Base-by-base conservation (phyloP, 2,888 invertebrate genomes). In the Dyspetes luteomarginatus region DNA sequence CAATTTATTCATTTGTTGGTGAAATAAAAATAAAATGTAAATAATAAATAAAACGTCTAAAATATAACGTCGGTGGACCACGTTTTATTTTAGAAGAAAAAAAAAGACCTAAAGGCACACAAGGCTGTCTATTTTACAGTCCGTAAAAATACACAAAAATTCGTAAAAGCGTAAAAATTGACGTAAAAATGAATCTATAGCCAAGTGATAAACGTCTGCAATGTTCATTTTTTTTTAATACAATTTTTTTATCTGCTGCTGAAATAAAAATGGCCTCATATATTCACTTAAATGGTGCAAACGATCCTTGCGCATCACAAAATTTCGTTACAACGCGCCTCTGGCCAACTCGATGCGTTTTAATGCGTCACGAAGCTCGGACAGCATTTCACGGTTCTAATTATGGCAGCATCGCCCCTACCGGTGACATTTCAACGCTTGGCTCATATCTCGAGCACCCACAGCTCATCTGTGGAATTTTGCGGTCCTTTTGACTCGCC, bases 341-440 rank as follows among this genome's bases (percentile, higher is more conserved):
- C 60, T 30, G 28, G 62, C 41, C 30, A 80, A 60, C 62, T 80
- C 67, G 45, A 72, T 45, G 72, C 52, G 80, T 67, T 80, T 80
- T 80, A 80, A 80, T 80, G 76, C 71, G 76, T 60, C 71, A 45
- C 71, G 81, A 81, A 73, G 50, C 75, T 65, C 72, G 76, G 71
- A 82, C 78, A 73, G 75, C 74, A 87, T 89, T 90, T 89, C 89
- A 90, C 89, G 87, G 87, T 86, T 88, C 87, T 87, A 89, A 89
- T 90, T 86, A 87, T 84, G 81, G 82, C 62, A 62, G 76, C 83
- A 68, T 26, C n/a, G n/a, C n/a, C n/a, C 73, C 64, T 55, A 64
- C 30, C 43, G 55, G 64, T 64, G 65, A 65, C 64, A 56, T 74
- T 48, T 65, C 30, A 56, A 36, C 43, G 52, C 64, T 45, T 28